Evolutionary conservation across 2,113 vertebrate species (phyloP), one percentile per base, ranked within the genome.

Genomic region (Lucifuga dentata): DNA sequence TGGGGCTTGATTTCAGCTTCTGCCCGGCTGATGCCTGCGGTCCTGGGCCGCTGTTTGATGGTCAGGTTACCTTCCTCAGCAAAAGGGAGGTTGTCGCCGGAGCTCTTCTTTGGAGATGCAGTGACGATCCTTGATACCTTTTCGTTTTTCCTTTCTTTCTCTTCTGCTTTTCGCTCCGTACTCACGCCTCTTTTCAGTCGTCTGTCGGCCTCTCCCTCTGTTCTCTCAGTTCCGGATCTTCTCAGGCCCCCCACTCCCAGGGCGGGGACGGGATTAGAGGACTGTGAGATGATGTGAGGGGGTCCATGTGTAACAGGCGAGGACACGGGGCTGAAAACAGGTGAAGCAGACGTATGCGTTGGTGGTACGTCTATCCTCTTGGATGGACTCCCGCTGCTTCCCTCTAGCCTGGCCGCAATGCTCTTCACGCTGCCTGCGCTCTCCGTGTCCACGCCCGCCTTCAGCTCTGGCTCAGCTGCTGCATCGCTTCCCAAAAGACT

Each of bases 31-130:
- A 20, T 81, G 68, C 0, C 73, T 5, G 24, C 63, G 0, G 90
- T 90, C 86, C 95, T 95, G 0, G 96, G 96, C 15, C 96, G 86
- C 83, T 98, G 97, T 63, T 98, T 98, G 89, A 98, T 97, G 12
- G 97, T 97, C 59, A 97, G 93, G 72, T 97, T 98, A 12, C 97
- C 96, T 65, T 98, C 97, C 45, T 98, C 95, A 0, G 97, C 96
- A 1, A 98, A 98, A 0, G 96, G 95, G 51, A 98, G 93, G 76
- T 92, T 94, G 62, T 95, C 95, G 0, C 92, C 91, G 0, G 95
- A 94, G 84, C 90, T 91, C 71, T 90, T 92, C 71, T 94, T 84
- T 6, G 78, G 94, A 0, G 93, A 92, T 0, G 91, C 91, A 0
- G 86, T 39, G 0, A 83, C 81, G 32, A 68, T 72, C 38, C 67